Percentiles rank a stretch among this genome's conserved stretches.
These are phyloP conservation scores for Gobiocypris rarus DNA, from an alignment of 2,113 vertebrate genomes.

Conservation along the genomic window DNA sequence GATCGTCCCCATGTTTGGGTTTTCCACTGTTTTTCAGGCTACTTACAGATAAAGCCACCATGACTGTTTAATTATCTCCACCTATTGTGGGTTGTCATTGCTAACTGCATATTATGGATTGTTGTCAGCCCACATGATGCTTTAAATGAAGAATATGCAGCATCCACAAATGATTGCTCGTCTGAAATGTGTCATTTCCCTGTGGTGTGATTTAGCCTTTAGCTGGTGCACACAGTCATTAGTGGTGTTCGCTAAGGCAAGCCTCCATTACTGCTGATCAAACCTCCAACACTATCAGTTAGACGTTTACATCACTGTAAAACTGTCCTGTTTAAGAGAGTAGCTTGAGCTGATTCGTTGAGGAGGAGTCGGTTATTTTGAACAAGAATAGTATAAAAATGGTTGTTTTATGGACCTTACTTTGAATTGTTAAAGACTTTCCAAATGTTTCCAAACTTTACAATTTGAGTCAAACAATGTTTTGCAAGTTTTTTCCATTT, in stretches of 20 bases:
- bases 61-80: conserved; percentile 3
- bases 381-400: background rate
- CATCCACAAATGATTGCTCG: background rate
- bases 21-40: conserved; percentile 42
- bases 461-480: background rate
- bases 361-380: background rate
- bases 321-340: too few species aligned
- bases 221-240: conserved; percentile 26
- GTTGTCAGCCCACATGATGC: background rate
- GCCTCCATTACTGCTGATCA: background rate
- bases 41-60: background rate
- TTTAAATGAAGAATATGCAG: background rate
- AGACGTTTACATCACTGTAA: background rate
- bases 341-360: background rate
- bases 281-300: too few species aligned
- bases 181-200: background rate
- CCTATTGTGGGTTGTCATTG: background rate
- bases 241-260: conserved; percentile 27
- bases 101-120: background rate
- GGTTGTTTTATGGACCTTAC: background rate
- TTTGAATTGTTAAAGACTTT: background rate
- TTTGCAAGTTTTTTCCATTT: background rate
- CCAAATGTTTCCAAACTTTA: background rate
- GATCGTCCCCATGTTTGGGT: conserved; percentile 35
- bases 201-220: conserved; percentile 4